Base-by-base conservation (phyloP, 2,113 vertebrate genomes). In the Leucoraja erinaceus region DNA sequence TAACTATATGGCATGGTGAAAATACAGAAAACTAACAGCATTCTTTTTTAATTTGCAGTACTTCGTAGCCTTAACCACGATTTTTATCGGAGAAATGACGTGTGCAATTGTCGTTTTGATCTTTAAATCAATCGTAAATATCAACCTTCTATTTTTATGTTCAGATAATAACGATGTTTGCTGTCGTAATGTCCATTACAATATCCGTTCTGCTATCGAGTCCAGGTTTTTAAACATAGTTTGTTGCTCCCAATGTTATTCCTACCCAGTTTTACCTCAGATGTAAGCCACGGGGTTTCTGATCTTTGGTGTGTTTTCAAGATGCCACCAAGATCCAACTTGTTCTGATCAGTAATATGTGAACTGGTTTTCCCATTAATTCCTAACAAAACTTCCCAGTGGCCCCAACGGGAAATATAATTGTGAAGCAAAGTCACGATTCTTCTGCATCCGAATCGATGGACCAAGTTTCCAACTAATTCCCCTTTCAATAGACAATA, bases 101-200 rank as follows among this genome's bases (percentile, higher is more conserved):
- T 72, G 66, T 91, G 90, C 68, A 28, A 47, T 47, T 28, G 68
- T 91, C 68, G 20, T 91, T 72, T 72, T 91, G 68, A 12, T 91
- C 66, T 91, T 91, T 72, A 68, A 47, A 16, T 72, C 68, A 91
- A 91, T 91, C 72, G 90, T 91, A 91, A 91, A 72, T 91, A 72
- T 72, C 63, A 91, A 10, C 72, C 38, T 10, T 72, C 72, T 72
- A 10, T 66, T 91, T 66, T 91, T 72, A n/a, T 47, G 66, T 91
- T 56, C 33, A 72, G 11, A n/a, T 63, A 63, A 66, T 63, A 61
- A 4, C 6, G 83, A 31, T 88, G 25, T 14, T 88, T 63, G n/a
- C 11, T 88, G 56, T 16, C 22, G 18, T 16, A 72, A 20, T 22
- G 5, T 72, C 70, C 63, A 31, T 88, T 31, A 63, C 28, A 56